Evolutionary conservation across 2,797 vertebrate species (phyloP), one percentile per base, ranked within the genome.

Genomic region (Ficedula albicollis): DNA sequence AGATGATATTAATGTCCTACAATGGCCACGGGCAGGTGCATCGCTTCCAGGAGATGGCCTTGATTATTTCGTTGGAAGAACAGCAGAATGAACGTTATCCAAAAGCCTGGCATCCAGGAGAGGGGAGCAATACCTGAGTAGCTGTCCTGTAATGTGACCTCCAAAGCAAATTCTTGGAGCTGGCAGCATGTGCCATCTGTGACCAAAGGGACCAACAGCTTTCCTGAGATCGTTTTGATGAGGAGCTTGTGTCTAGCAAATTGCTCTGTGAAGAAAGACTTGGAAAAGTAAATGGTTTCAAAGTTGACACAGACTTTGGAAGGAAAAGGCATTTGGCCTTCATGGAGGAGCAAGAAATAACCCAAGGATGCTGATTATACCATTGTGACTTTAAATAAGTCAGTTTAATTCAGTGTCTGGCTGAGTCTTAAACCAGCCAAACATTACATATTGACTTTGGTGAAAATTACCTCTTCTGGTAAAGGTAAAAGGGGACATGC

Each of bases 61-160:
- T 52, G 63, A 87, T 87, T 93, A 38, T 86, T 90, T 34, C 29
- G 7, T 46, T 94, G 51, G 43, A 84, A 91, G 87, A 87, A 87
- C 48, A 63, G 56, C 43, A 88, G 68, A 87, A 49, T 41, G 27
- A 75, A 75, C 5, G 13, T 51, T 74, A 56, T 83, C 64, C 79
- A 87, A 84, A 92, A 81, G 25, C 39, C 29, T 29, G 7, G 5
- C 89, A 70, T 94, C 74, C 54, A 19, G 64, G 60, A 67, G 39
- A 70, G 6, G 8, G 54, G 49, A 87, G 20, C 22, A 29, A 29
- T 76, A 67, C 30, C 62, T 25, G 27, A 46, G n/a, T 68, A 44
- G 36, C 75, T 80, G 54, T 79, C n/a, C 63, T 77, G 63, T 3
- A 60, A 76, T 46, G 27, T 49, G 68, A 67, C 52, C 63, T 92